Base-by-base conservation (phyloP, 1,140 invertebrate genomes). In the Listronotus oregonensis region DNA sequence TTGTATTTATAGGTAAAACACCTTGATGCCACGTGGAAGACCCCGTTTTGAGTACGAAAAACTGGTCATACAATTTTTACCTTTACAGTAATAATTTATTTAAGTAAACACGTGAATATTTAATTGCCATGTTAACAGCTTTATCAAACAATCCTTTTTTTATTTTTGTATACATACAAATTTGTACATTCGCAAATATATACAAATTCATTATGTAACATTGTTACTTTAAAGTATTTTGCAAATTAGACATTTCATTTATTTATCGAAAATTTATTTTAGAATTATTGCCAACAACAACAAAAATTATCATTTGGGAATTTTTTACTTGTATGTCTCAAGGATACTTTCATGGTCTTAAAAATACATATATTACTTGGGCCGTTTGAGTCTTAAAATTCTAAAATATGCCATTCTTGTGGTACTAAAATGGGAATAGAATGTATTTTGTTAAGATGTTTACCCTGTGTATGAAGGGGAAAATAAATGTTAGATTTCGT, bases 21-120 rank as follows among this genome's bases (percentile, higher is more conserved):
- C 49, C 49, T 32, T 51, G 21, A 27, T 31, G 17, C 10, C 49
- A 51, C 49, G 49, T 51, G 49, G 21, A 51, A 27, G 21, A n/a
- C 31, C 21, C 21, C 12, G 18, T 31, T 11, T 11, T 51, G 21
- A 18, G 49, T 11, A 51, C n/a, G 21, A 34, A 59, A 59, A 59
- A 47, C 15, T 21, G 55, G 55, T 57, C 55, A 18, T 57, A 57
- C 43, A n/a, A 46, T 43, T 57, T 57, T 57, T 57, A 57, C 40
- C 40, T 57, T 57, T 51, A 61, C 50, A 43, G 54, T 40, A 63
- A 52, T 63, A 54, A 55, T 63, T 63, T 63, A 54, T 63, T 63
- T 55, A 63, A 63, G 51, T 54, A 54, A 63, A 63, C 60, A 44
- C 6, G 39, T 55, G 60, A 63, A 63, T 63, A 63, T 63, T 54